Conservation (phyloP, 2,888 invertebrate species). For the Mactromeris polynyma region DNA sequence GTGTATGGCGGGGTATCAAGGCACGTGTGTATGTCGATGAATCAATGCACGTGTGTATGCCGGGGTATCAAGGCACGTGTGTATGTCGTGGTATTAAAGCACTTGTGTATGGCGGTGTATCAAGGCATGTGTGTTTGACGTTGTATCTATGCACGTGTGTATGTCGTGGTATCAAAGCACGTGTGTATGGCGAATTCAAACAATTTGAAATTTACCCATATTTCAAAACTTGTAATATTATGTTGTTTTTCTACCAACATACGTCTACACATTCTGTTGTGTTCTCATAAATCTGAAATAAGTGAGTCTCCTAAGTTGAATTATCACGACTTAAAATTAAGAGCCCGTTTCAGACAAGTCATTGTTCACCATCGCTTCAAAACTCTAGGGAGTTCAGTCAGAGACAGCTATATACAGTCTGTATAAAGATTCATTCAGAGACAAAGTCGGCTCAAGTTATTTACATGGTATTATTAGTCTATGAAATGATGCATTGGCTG, state of each 20-base stretch:
- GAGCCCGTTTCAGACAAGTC: background rate
- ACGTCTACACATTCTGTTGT: background rate
- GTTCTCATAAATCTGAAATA: background rate
- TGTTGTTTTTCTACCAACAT: background rate
- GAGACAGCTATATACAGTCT: background rate
- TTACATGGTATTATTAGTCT: background rate
- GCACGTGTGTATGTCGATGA: too few relatives aligned
- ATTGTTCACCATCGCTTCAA: background rate
- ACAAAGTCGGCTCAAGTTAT: background rate
- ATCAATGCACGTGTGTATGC: too few relatives aligned
- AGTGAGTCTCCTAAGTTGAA: background rate
- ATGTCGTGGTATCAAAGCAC: too few relatives aligned
- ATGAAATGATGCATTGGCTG: too few relatives aligned
- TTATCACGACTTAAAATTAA: background rate
- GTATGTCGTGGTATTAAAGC: too few relatives aligned
- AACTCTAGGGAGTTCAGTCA: background rate
- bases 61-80: too few relatives aligned
- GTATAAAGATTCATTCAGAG: background rate
- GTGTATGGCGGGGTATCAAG: too few relatives aligned
- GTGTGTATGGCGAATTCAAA: too few relatives aligned
- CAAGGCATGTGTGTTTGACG: too few relatives aligned
- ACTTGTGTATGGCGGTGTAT: too few relatives aligned
- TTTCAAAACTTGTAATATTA: background rate
- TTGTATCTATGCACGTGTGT: too few relatives aligned
- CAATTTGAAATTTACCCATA: too few relatives aligned